These are phyloP conservation scores for Sebastes trivittatus DNA, from an alignment of 2,797 vertebrate species.

Conservation along the genomic window DNA sequence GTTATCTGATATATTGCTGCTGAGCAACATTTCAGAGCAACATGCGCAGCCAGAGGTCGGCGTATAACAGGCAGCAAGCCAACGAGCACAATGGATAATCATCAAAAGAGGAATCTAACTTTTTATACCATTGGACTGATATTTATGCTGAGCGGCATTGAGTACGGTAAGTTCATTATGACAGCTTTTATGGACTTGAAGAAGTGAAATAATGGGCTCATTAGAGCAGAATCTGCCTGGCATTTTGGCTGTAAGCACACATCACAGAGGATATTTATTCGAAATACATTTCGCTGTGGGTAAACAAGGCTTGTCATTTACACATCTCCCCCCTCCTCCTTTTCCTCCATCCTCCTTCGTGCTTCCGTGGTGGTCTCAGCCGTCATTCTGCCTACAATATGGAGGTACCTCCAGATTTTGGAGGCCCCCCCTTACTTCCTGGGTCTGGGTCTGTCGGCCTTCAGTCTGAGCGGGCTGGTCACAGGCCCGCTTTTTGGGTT, in stretches of 20 bases:
- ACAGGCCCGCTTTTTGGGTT: conserved; percentile 84
- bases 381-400: conserved; percentile 89
- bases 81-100: conserved; percentile 75
- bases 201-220: conserved; percentile 37
- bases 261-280: conserved; percentile 25
- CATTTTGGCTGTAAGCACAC: conserved; percentile 14
- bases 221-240: conserved; percentile 24
- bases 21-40: conserved; percentile 40
- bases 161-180: conserved; percentile 83
- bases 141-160: conserved; percentile 86
- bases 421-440: conserved; percentile 87
- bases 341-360: neutral
- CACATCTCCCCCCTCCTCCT: neutral
- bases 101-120: conserved; percentile 80
- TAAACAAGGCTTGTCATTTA: conserved; percentile 17
- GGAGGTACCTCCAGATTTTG: conserved; percentile 86
- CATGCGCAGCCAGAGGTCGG: conserved; percentile 39
- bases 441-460: conserved; percentile 87
- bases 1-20: conserved; percentile 65
- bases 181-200: conserved; percentile 25
- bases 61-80: conserved; percentile 27
- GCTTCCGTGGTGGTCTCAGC: conserved; percentile 63
- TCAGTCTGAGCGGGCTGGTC: conserved; percentile 85
- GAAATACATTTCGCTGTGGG: conserved; percentile 11
- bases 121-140: conserved; percentile 85